Evolutionary conservation across 1,140 invertebrate species (phyloP).

Genomic region (Saccostrea cuccullata): DNA sequence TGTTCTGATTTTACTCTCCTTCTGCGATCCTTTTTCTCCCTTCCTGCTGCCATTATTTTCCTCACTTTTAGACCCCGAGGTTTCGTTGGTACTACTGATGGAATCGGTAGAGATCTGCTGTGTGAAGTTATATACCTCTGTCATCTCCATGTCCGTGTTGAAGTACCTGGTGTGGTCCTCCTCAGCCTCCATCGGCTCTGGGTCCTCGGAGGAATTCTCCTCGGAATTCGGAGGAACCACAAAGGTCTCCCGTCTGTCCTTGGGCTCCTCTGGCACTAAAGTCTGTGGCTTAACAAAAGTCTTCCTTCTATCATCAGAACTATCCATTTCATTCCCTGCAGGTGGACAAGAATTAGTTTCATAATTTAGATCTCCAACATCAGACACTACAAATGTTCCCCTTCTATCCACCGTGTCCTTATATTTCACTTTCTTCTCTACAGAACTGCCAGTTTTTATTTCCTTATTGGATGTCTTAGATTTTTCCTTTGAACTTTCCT

Average conservation of each 20-base stretch:
- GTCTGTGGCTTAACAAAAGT: constrained; percentile 22
- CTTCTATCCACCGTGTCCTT: background rate
- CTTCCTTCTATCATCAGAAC: background rate
- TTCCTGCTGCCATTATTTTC: background rate
- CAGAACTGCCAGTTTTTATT: background rate
- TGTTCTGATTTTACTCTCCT: background rate
- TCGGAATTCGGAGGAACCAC: constrained; percentile 32
- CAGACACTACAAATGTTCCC: constrained; percentile 49
- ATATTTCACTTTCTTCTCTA: background rate
- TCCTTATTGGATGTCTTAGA: constrained; percentile 4
- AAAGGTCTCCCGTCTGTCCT: constrained; percentile 49
- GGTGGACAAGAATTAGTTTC: background rate
- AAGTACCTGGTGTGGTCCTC: constrained; percentile 58
- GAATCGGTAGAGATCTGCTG: constrained; percentile 26
- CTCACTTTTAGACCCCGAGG: background rate
- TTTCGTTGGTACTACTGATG: background rate
- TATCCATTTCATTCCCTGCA: background rate
- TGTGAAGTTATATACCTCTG: constrained; percentile 53
- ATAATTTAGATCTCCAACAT: background rate
- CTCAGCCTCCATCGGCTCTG: background rate
- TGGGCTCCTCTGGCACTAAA: background rate
- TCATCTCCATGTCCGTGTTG: constrained; percentile 65
- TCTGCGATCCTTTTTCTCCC: background rate
- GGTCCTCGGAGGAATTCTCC: background rate
- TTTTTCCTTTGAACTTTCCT: background rate